These are phyloP conservation scores for Meta bourneti DNA, from an alignment of 2,888 invertebrate species.

Conservation along the genomic window DNA sequence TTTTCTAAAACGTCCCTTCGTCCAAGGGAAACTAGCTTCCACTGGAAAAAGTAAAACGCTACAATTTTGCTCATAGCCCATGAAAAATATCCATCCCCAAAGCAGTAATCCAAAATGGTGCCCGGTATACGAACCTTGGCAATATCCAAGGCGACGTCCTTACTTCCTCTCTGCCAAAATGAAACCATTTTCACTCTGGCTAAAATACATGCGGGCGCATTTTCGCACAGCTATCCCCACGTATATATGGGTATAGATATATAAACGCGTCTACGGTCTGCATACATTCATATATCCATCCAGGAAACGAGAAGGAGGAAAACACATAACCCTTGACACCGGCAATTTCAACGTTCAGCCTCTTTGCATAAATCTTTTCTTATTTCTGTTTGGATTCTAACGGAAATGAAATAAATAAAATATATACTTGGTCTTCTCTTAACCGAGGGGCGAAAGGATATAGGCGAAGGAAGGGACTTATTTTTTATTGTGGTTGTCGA, in stretches of 20 bases:
- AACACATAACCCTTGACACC: constrained; percentile 41
- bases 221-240: not conserved
- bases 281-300: not conserved
- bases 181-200: constrained; percentile 13
- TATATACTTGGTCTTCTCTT: constrained; percentile 15
- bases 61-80: not conserved
- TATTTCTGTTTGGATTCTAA: constrained; percentile 26
- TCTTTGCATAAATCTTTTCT: constrained; percentile 61
- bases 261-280: not conserved
- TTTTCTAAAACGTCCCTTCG: no score
- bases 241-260: constrained; percentile 3
- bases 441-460: constrained; percentile 18
- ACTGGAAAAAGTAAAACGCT: no score
- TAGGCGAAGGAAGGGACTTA: not conserved
- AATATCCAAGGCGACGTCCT: constrained; percentile 16
- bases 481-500: constrained; percentile 53
- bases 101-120: constrained; percentile 26
- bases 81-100: constrained; percentile 32
- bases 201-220: constrained; percentile 17
- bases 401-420: constrained; percentile 52
- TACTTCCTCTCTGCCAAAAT: not conserved
- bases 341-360: constrained; percentile 41
- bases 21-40: no score
- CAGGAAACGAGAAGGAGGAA: not conserved
- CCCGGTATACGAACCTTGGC: not conserved